Evolutionary conservation across 2,888 invertebrate species (phyloP), one percentile per base, ranked within the genome.

Genomic region (Eristalis tenax): DNA sequence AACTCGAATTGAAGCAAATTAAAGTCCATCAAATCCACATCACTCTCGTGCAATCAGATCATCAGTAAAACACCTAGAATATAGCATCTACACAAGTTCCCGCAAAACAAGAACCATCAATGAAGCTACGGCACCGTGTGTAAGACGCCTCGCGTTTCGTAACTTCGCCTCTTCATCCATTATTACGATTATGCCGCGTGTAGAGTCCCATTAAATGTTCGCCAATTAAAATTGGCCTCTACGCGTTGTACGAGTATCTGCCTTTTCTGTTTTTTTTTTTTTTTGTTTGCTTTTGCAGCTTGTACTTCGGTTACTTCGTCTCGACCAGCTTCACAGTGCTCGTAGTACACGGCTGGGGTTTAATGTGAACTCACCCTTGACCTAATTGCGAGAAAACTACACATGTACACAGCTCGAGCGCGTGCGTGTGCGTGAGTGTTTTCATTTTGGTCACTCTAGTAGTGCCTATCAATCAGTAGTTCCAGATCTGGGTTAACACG

Each of bases 151-250:
- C 18, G 35, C n/a, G 22, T 82, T 82, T 82, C 64, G 64, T 64
- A 82, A 74, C 56, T 22, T 75, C 35, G 59, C 38, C 82, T 66
- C 77, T 61, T 82, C 57, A 56, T n/a, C 50, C 50, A 50, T 73
- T 74, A 70, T 77, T 61, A 69, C 65, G 56, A 68, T 71, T 63
- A 63, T 68, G 57, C 26, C 18, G 32, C 50, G 28, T 66, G 23
- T 43, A 15, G 15, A 11, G 61, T 80, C 56, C 63, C 76, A 84
- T 84, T 61, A 66, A 85, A 69, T 82, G 63, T 26, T 59, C 73
- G 77, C 77, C 65, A 86, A 86, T 86, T 86, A 86, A 86, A 82
- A 77, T 69, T 86, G 82, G 70, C 85, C 85, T 86, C 78, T 86
- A 18, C 73, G 61, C 26, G 26, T 64, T 35, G 68, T 73, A 61